These are phyloP conservation scores for Pectinophora gossypiella DNA, from an alignment of 1,140 invertebrate genomes.

Conservation along the genomic window DNA sequence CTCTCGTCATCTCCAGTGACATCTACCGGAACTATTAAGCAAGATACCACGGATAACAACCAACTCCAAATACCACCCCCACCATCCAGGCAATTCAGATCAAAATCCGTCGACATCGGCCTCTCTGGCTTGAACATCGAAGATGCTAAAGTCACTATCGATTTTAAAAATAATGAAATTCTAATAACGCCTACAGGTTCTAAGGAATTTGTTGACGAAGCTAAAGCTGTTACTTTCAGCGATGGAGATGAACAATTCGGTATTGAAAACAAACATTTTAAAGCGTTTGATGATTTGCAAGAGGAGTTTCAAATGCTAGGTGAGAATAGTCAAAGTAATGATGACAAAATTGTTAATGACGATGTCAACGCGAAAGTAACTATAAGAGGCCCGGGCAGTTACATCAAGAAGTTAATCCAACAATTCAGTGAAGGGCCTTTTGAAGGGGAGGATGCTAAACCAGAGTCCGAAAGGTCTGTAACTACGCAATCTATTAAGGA, in stretches of 20 bases:
- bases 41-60: conserved; percentile 43
- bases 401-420: conserved; percentile 69
- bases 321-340: conserved; percentile 24
- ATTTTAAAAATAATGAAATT: conserved; percentile 60
- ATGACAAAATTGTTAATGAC: conserved; percentile 26
- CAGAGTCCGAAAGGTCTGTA: conserved; percentile 46
- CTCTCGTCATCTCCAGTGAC: conserved; percentile 58
- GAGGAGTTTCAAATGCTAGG: conserved; percentile 35
- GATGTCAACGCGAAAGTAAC: conserved; percentile 48
- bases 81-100: conserved; percentile 56
- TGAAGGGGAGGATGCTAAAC: conserved; percentile 50
- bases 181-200: conserved; percentile 56
- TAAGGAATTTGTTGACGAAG: conserved; percentile 31
- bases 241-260: conserved; percentile 49
- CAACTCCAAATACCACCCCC: conserved; percentile 51
- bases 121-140: conserved; percentile 53
- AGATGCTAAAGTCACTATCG: conserved; percentile 57
- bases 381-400: conserved; percentile 61
- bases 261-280: conserved; percentile 47
- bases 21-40: conserved; percentile 45
- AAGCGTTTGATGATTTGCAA: conserved; percentile 51
- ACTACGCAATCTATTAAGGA: conserved; percentile 52
- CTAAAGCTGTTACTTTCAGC: conserved; percentile 35
- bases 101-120: conserved; percentile 62
- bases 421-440: conserved; percentile 71